Conservation (phyloP, 2,888 invertebrate species). For the Cancer borealis region DNA sequence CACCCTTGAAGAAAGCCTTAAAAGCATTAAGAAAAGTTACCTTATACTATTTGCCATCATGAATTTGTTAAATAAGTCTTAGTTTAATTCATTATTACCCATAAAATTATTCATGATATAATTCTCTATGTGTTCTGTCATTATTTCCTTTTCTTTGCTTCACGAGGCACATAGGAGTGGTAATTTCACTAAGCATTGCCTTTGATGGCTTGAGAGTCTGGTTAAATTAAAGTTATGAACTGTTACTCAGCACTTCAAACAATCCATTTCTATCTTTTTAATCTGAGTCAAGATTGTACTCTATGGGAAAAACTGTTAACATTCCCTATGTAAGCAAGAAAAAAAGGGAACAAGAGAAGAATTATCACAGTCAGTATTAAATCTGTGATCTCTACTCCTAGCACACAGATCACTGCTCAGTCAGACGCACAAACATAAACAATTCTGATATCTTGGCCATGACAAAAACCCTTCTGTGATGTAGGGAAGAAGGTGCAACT, state of each 20-base stretch:
- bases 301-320: conserved; percentile 52
- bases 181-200: background rate
- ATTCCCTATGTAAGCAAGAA: conserved; percentile 61
- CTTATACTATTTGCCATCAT: background rate
- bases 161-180: background rate
- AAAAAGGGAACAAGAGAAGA: background rate
- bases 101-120: background rate
- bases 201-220: background rate
- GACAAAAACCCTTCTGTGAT: background rate
- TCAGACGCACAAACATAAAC: conserved; percentile 54
- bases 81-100: background rate
- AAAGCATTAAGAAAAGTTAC: background rate
- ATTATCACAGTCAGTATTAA: conserved; percentile 69
- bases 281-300: conserved; percentile 63
- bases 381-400: conserved; percentile 67
- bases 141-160: background rate
- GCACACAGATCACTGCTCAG: conserved; percentile 65
- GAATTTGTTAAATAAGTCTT: background rate
- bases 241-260: background rate
- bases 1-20: background rate
- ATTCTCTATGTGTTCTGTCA: background rate
- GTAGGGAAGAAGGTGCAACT: background rate
- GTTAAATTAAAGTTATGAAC: background rate
- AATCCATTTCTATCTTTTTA: conserved; percentile 23
- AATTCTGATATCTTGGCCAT: background rate